Conservation (phyloP, 1,140 invertebrate species). For the Drosophila malerkotliana region DNA sequence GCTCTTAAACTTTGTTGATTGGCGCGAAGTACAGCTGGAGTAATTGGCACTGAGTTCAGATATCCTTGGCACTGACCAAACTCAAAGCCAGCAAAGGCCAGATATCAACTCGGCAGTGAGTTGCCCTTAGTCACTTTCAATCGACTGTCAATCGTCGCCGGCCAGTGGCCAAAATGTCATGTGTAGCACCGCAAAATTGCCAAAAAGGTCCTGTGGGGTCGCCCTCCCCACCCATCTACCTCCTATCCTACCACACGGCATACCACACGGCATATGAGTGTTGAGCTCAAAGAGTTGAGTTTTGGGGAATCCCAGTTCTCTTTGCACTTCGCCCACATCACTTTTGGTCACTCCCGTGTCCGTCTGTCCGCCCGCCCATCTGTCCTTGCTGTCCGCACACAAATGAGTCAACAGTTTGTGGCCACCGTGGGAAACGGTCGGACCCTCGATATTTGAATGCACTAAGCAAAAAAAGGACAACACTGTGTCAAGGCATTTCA, state of each 20-base stretch:
- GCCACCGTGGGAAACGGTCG: slow-evolving; percentile 48
- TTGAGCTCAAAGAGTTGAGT: slow-evolving; percentile 27
- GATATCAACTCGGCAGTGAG: slow-evolving; percentile 1
- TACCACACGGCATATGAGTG: slow-evolving; percentile 35
- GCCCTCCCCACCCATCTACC: too few relatives aligned
- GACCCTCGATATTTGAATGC: not conserved
- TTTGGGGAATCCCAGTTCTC: slow-evolving; percentile 26
- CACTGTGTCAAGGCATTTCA: too few relatives aligned
- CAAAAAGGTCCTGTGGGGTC: slow-evolving; percentile 7
- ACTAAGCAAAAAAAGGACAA: not conserved
- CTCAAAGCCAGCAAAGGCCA: slow-evolving; percentile 21
- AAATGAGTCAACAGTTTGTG: slow-evolving; percentile 73
- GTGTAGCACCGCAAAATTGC: slow-evolving; percentile 56
- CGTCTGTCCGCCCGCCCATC: not conserved
- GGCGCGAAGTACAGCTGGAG: not conserved
- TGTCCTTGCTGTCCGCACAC: slow-evolving; percentile 27
- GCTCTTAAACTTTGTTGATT: not conserved
- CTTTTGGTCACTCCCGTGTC: slow-evolving; percentile 24
- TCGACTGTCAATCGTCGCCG: slow-evolving; percentile 32
- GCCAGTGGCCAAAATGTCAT: slow-evolving; percentile 59
- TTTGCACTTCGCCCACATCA: slow-evolving; percentile 54
- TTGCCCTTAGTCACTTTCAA: slow-evolving; percentile 6
- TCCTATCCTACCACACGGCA: not conserved
- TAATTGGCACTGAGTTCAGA: slow-evolving; percentile 35
- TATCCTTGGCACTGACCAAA: slow-evolving; percentile 32